Base-by-base conservation (phyloP, 2,113 vertebrate genomes). In the Eurystomus gularis region DNA sequence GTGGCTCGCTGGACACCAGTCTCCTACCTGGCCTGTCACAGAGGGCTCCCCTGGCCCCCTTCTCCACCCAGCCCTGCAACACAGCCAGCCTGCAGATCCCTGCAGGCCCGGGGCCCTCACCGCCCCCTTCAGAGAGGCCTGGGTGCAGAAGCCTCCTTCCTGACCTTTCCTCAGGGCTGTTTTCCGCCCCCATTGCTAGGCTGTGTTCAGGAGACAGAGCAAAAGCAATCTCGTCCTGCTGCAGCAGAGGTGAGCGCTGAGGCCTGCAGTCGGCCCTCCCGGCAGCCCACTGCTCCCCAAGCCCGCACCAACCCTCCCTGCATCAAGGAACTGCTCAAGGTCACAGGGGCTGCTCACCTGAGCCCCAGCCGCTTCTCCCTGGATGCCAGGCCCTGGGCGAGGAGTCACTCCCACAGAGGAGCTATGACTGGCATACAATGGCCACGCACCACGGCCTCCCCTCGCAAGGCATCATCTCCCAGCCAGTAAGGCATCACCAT, bases 301-400 rank as follows among this genome's bases (percentile, higher is more conserved):
- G 44, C 58, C 44, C 2, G 0, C 17, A 26, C 28, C 51, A 33
- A 7, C 65, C 37, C 37, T 52, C 51, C 42, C 44, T 11, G 65
- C 2, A 0, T 2, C 3, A 16, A 39, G 31, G 23, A 65, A 33
- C 15, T 3, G 16, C 65, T 71, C 4, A 6, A 72, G 51, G 8
- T 15, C 25, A 17, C 4, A 0, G 20, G 13, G 1, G 3, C n/a
- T 18, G 55, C 71, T 55, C 0, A 2, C 42, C 15, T 0, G 0
- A 52, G 33, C 18, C 54, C 33, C 44, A 61, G 37, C 13, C 23
- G 13, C 68, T 69, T 61, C 24, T 61, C 54, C 55, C 46, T 17
- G 2, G 29, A 25, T 62, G 55, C 31, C 39, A 31, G 48, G 71
- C 40, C 11, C 39, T 42, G 61, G 52, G 25, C 2, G 2, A 42